Evolutionary conservation across 1,140 invertebrate species (phyloP).

Genomic region (Musca domestica): DNA sequence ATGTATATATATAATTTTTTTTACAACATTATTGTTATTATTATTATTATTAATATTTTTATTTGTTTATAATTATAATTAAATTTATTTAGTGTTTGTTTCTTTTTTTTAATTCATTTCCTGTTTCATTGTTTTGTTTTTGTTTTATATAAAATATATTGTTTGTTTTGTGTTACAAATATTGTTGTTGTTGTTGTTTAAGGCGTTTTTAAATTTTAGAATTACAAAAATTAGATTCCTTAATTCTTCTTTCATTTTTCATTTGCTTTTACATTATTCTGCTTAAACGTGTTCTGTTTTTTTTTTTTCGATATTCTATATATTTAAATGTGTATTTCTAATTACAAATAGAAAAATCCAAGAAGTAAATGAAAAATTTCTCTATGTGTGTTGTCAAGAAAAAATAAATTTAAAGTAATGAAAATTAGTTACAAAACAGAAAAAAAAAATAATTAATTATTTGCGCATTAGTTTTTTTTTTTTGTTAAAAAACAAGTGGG

Average conservation of each 20-base stretch:
- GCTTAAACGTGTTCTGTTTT: too few relatives aligned
- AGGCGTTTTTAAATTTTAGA: background rate
- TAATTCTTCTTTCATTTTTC: too few relatives aligned
- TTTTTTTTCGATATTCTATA: too few relatives aligned
- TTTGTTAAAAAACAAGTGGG: too few relatives aligned
- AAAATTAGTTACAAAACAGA: conserved; percentile 20
- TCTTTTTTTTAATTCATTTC: background rate
- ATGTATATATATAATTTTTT: background rate
- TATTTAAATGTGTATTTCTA: too few relatives aligned
- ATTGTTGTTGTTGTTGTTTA: conserved; percentile 7
- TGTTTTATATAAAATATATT: background rate
- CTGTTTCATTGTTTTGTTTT: background rate
- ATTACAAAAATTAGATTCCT: too few relatives aligned
- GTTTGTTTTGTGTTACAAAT: background rate
- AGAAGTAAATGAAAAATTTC: too few relatives aligned
- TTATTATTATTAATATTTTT: conserved; percentile 3
- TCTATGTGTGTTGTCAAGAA: background rate
- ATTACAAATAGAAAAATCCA: too few relatives aligned
- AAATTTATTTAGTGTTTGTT: background rate
- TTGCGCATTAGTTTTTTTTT: conserved; percentile 22
- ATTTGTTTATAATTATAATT: background rate
- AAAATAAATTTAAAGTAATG: too few relatives aligned
- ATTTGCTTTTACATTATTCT: too few relatives aligned
- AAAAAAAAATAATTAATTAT: conserved; percentile 13
- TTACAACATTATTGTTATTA: conserved; percentile 8